Base-by-base conservation (phyloP, 2,797 vertebrate species). In the Zenarchopterus dispar region DNA sequence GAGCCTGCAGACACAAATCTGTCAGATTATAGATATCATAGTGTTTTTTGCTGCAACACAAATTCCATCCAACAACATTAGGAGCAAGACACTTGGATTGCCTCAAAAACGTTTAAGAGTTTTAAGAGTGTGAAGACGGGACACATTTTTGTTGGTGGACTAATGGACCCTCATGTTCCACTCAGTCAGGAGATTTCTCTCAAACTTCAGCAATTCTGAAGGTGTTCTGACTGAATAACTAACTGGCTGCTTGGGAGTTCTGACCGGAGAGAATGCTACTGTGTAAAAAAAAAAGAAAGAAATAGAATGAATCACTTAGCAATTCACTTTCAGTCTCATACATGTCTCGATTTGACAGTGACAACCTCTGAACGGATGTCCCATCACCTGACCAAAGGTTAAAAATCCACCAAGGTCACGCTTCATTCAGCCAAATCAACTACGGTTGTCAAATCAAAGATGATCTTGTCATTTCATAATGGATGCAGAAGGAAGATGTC, bases 401-500 rank as follows among this genome's bases (percentile, higher is more conserved):
- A 36, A 36, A 67, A 67, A 63, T 55, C 36, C 28, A 5, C 36
- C 67, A 45, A 57, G 36, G 48, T 22, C 1, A 1, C 8, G 8
- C 36, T 39, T 55, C 75, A 53, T 87, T 85, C 75, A 67, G 33
- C 16, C 0, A 16, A 50, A 80, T 89, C 78, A 75, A 63, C 58
- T 69, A 77, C 56, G 84, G 75, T 83, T 88, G 88, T 89, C 88
- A 70, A 54, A 61, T 54, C 54, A 21, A 8, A 81, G 78, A 75
- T 54, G n/a, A 84, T 78, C 56, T 78, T 28, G 71, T 79, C 75
- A 59, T 52, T 28, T 61, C 56, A 56, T 8, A 22, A 5, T 3
- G 23, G 64, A 62, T 2, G 55, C 24, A 28, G 58, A 54, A 56
- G 45, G 80, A 71, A 61, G 70, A n/a, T 24, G 2, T 22, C 57